Evolutionary conservation across 1,140 invertebrate genomes (phyloP), one percentile per base, ranked within the genome.

Genomic region (Bombus terrestris): DNA sequence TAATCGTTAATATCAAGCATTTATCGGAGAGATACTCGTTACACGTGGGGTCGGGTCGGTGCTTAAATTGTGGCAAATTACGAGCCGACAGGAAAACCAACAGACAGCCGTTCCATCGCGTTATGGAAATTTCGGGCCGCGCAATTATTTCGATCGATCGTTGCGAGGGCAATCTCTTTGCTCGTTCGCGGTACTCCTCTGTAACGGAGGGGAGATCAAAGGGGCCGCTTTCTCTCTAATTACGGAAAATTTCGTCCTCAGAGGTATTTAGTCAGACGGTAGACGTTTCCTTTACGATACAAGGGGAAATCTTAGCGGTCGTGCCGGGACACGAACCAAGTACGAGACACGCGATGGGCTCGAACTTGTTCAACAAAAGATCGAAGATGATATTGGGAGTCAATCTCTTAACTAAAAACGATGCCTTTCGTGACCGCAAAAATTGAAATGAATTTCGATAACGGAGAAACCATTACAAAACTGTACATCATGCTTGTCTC

Each of bases 171-270:
- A 47, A 77, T 83, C 81, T 83, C 73, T 47, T 59, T 68, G 73
- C 73, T 83, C 73, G 73, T 83, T 83, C 74, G 62, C 74, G 81
- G 47, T 78, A 74, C 81, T 83, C 37, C 81, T 57, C 41, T 39
- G 12, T 10, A 53, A 75, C 43, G 13, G 37, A 64, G 75, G 64
- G 41, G 53, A 80, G 83, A 85, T 85, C 83, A 85, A 85, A 85
- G 83, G 43, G 68, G 77, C 66, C 39, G 68, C 72, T 73, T 80
- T 80, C 83, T 53, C 83, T 85, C 83, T 85, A 85, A 85, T 85
- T 85, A 85, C 83, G 83, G 83, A 80, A 85, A 85, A 85, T 85
- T 85, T 85, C 83, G 77, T 73, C 68, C 53, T 85, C 68, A 3
- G 68, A 72, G 83, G 73, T 80, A 85, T 85, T 85, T 85, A 85